Base-by-base conservation (phyloP, 2,888 invertebrate genomes). In the Strigamia maritima region DNA sequence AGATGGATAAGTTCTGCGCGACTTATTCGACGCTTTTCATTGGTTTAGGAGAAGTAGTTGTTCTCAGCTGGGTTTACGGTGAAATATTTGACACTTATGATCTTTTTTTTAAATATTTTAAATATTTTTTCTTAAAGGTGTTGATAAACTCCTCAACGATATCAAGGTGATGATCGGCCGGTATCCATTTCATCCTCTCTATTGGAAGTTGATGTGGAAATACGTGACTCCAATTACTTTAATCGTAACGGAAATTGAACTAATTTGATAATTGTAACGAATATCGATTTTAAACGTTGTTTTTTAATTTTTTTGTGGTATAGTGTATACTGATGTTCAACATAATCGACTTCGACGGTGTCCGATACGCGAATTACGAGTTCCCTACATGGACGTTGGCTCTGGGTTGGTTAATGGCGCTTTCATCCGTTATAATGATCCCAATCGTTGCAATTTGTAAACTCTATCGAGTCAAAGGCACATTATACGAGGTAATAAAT, bases 181-280 rank as follows among this genome's bases (percentile, higher is more conserved):
- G 44, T 89, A 90, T 81, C 88, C 87, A 79, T 85, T 89, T 0
- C 87, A 90, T 4, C 86, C 87, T 49, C 87, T 87, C 81, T 92
- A 92, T 83, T 94, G 94, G 94, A 90, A 89, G 86, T 83, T 89
- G 22, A 89, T 90, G 65, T 94, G 93, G 93, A 89, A 89, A 26
- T 87, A 91, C 79, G 85, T 92, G 0, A 90, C 92, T 16, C 94
- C 94, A 1, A 60, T 90, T 19, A 89, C 90, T 35, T 89, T 93
- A 81, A 54, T 92, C 84, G 94, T 94, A 87, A 90, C 91, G 22
- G 8, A 2, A 24, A 7, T 65, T 24, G 8, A n/a, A n/a, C n/a
- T n/a, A n/a, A n/a, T n/a, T n/a, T n/a, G n/a, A n/a, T n/a, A n/a
- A n/a, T n/a, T n/a, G n/a, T n/a, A n/a, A n/a, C n/a, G n/a, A n/a